Evolutionary conservation across 2,797 vertebrate genomes (phyloP).

Genomic region (Falco biarmicus): DNA sequence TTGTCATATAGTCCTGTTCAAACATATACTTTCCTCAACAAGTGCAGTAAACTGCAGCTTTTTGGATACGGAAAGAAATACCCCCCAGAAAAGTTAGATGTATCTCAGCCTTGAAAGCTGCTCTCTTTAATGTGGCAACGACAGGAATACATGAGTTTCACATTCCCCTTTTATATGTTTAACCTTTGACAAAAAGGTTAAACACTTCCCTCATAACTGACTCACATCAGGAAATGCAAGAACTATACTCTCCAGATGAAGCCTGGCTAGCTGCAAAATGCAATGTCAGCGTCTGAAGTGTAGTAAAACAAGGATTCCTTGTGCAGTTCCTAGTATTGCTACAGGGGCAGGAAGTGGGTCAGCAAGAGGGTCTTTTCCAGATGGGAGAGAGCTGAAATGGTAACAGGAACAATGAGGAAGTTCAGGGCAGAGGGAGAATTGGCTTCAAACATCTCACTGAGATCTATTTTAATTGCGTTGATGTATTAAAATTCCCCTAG

Average conservation of each 20-base stretch:
- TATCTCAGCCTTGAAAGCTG: neutral
- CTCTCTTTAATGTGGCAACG: constrained; percentile 42
- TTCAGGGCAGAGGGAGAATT: neutral
- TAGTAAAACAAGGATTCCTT: constrained; percentile 53
- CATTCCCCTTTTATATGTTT: constrained; percentile 69
- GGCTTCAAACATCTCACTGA: constrained; percentile 6
- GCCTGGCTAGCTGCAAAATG: constrained; percentile 37
- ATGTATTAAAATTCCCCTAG: constrained; percentile 20
- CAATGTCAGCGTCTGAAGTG: constrained; percentile 14
- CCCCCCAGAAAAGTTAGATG: neutral
- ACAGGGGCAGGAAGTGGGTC: constrained; percentile 30
- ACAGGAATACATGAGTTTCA: constrained; percentile 61
- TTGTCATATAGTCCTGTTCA: neutral
- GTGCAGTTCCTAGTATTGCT: neutral
- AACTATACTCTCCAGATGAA: constrained; percentile 48
- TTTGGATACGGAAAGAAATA: neutral
- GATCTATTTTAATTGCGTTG: neutral
- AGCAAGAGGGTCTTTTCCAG: constrained; percentile 31
- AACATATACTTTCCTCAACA: constrained; percentile 13
- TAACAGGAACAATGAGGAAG: neutral
- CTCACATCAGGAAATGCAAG: constrained; percentile 64
- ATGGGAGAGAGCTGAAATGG: neutral
- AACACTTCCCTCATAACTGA: constrained; percentile 64
- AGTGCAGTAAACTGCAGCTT: neutral
- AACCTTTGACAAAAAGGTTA: constrained; percentile 73